Evolutionary conservation across 2,797 vertebrate species (phyloP), one percentile per base, ranked within the genome.

Genomic region (Myotis myotis): DNA sequence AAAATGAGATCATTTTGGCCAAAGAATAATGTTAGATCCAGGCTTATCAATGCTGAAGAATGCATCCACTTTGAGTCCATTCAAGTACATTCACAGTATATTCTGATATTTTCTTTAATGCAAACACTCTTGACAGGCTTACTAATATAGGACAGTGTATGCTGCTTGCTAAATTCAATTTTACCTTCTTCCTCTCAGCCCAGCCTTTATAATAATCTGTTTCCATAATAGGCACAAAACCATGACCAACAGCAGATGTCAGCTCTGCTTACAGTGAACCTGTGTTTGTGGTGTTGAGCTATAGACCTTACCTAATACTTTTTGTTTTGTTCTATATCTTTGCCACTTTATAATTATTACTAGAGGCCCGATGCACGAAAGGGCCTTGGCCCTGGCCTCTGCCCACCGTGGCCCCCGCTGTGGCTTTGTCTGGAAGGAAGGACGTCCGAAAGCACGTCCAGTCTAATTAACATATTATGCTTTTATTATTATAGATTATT

Each of bases 21-120:
- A 95, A 85, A 94, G 47, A 72, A 91, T 20, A 76, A 53, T 79
- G 11, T 80, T 76, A 87, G 44, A n/a, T 93, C 28, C 47, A 91
- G 38, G 28, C 11, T 91, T 83, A 70, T 8, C 17, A 15, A n/a
- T 66, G n/a, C 30, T 62, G 86, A 87, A 60, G 41, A 85, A 81
- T 71, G n/a, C 28, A 64, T 68, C 12, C 41, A 72, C 25, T 82
- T 47, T 74, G 70, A 87, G 55, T 68, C 19, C 13, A 49, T 33
- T 92, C 72, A 92, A 83, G 44, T 22, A 62, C 3, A 75, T 49
- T 81, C 44, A 68, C 60, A 57, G 49, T 64, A 64, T 17, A 16
- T 64, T 66, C 64, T 71, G 51, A 53, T 78, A n/a, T 76, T 25
- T 0, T 47, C 62, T 81, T 89, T 70, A 74, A 74, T 74, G 79